Percentiles rank a stretch among this genome's conserved stretches.
Conservation (phyloP, 2,113 vertebrate genomes). For the Lepisosteus osseus region DNA sequence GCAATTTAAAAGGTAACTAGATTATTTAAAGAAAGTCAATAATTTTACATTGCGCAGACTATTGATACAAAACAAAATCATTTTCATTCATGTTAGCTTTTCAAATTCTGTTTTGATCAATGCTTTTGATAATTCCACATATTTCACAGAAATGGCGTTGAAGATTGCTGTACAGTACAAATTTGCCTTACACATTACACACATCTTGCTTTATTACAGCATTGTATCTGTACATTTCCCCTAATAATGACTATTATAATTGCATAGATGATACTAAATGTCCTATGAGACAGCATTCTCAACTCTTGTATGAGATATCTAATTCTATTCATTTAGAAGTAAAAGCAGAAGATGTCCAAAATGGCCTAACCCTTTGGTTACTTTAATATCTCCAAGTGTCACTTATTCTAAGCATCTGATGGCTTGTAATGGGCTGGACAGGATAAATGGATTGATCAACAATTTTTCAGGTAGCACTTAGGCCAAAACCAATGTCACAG, state of each 20-base stretch:
- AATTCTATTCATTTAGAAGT: slow-evolving; percentile 52
- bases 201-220: neutral
- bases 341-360: slow-evolving; percentile 37
- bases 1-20: too few relatives aligned
- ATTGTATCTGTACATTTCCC: slow-evolving; percentile 7
- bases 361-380: slow-evolving; percentile 34
- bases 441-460: slow-evolving; percentile 35
- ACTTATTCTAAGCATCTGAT: slow-evolving; percentile 25
- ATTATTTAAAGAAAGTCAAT: too few relatives aligned
- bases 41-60: too few relatives aligned
- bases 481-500: slow-evolving; percentile 46
- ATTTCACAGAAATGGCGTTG: too few relatives aligned
- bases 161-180: too few relatives aligned
- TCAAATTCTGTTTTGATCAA: too few relatives aligned
- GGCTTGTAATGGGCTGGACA: slow-evolving; percentile 27
- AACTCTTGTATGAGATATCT: slow-evolving; percentile 29
- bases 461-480: slow-evolving; percentile 38
- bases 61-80: too few relatives aligned
- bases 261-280: slow-evolving; percentile 41
- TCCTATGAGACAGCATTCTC: slow-evolving; percentile 33
- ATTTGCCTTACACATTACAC: too few relatives aligned
- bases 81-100: too few relatives aligned
- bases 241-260: slow-evolving; percentile 21
- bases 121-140: too few relatives aligned
- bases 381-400: slow-evolving; percentile 20